phyloP scores from a whole-genome alignment of 2,113 vertebrate genomes.

The Trichechus manatus region DNA sequence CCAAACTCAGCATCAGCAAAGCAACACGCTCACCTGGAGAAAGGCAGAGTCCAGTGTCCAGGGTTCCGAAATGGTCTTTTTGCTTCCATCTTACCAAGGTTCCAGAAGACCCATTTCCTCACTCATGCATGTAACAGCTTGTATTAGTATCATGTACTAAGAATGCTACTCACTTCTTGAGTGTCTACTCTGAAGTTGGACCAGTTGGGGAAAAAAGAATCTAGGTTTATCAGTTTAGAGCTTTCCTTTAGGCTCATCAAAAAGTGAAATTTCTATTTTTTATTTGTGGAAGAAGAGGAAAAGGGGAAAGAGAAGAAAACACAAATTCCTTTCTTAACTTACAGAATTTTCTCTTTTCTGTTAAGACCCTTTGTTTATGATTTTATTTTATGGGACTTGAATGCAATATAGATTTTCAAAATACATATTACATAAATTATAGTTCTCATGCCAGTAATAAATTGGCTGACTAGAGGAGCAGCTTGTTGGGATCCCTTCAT shows the following conservation, averaged over 20 bases:
- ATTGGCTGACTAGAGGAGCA: conserved; percentile 21
- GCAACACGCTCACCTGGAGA: background rate
- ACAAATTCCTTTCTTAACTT: background rate
- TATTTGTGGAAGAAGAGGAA: background rate
- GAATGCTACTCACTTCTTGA: background rate
- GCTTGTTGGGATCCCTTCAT: conserved; percentile 16
- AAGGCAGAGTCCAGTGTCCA: background rate
- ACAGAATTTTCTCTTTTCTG: conserved; percentile 38
- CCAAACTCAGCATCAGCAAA: conserved; percentile 5
- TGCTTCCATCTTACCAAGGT: background rate
- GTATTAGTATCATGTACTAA: background rate
- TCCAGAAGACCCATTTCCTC: background rate
- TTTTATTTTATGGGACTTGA: conserved; percentile 54
- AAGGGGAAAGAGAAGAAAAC: background rate
- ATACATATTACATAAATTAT: conserved; percentile 43
- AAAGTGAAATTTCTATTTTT: background rate
- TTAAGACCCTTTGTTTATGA: background rate
- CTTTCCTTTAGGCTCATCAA: background rate
- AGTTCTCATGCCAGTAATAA: conserved; percentile 65
- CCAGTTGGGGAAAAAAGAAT: background rate
- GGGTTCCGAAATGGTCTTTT: background rate
- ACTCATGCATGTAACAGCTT: background rate
- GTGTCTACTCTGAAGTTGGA: background rate
- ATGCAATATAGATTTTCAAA: conserved; percentile 43
- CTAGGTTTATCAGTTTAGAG: background rate